Base-by-base conservation (phyloP, 2,113 vertebrate species). In the Origma solitaria region DNA sequence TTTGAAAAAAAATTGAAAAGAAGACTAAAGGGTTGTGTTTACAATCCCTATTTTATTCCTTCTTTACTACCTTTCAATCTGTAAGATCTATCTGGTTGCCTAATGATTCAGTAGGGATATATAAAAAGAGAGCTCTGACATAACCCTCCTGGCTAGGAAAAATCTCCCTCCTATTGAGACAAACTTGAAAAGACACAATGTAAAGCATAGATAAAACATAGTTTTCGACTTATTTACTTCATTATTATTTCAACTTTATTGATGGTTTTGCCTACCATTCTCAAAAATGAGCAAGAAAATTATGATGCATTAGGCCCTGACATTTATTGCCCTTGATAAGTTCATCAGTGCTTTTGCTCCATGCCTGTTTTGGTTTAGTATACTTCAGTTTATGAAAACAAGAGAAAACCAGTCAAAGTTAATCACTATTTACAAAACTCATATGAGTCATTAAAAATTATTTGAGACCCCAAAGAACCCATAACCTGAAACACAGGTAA, bases 131-230 rank as follows among this genome's bases (percentile, higher is more conserved):
- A 76, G 2, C 4, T 80, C 35, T 69, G 21, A 51, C 13, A 42
- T 42, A 61, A 24, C 9, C 22, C 11, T 81, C 57, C 42, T 49
- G 21, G 9, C 17, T 7, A 72, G 30, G 8, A 51, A 82, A 49
- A 28, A 65, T 21, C 5, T 78, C 23, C 5, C 13, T 70, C 9
- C 23, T 75, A 4, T 9, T 73, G 14, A 70, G 30, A 61, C 7
- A 77, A 72, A 31, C 13, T 68, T 58, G 6, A 1, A 44, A 58
- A 60, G 9, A 73, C 30, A 45, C 11, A 77, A 77, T 11, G 23
- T 57, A 40, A 9, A 42, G 3, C 3, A 10, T 7, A 81, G 5
- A 14, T 1, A 44, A 16, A 81, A 80, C 7, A 58, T 0, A 1
- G 2, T 73, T 72, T 61, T 78, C n/a, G 50, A 15, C 9, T 47